Base-by-base conservation (phyloP, 2,797 vertebrate species). In the Fundulus diaphanus region DNA sequence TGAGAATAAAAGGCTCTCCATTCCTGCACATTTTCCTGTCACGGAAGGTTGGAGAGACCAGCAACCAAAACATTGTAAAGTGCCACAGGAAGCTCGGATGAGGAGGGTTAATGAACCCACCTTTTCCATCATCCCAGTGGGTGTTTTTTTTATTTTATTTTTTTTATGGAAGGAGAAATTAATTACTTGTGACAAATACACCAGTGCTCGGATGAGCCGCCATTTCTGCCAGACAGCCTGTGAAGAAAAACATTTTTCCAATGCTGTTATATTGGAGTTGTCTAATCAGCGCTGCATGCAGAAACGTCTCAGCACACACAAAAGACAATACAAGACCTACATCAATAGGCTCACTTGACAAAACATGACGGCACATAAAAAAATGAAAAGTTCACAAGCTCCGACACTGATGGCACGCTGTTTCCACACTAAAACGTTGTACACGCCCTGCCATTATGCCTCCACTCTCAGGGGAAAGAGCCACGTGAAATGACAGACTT, bases 101-200 rank as follows among this genome's bases (percentile, higher is more conserved):
- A 84, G 74, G 87, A 81, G 87, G 94, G 93, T 95, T 94, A 95
- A 94, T 94, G 93, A 94, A 90, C 92, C 92, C 83, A 83, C 88
- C 90, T 90, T 88, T 89, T 86, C 90, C 92, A 94, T 93, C 90
- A 90, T 88, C 85, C 89, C 78, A 76, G 74, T 85, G 87, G 88
- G 80, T 68, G 71, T 88, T 93, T 94, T 94, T 89, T 92, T n/a
- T n/a, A n/a, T n/a, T n/a, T n/a, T n/a, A n/a, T n/a, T n/a, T n/a
- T n/a, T 93, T 94, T 94, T 93, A 93, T 87, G 73, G 84, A 35
- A 82, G 73, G 59, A 76, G 82, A 82, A 93, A 94, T 94, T 92
- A 93, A 94, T 93, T 94, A 94, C 94, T 92, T 93, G 92, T 92
- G 94, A 95, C 92, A 93, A 94, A 94, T 92, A 92, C 90, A 84